Conservation (phyloP, 2,797 vertebrate genomes). For the Crypturellus tataupa region DNA sequence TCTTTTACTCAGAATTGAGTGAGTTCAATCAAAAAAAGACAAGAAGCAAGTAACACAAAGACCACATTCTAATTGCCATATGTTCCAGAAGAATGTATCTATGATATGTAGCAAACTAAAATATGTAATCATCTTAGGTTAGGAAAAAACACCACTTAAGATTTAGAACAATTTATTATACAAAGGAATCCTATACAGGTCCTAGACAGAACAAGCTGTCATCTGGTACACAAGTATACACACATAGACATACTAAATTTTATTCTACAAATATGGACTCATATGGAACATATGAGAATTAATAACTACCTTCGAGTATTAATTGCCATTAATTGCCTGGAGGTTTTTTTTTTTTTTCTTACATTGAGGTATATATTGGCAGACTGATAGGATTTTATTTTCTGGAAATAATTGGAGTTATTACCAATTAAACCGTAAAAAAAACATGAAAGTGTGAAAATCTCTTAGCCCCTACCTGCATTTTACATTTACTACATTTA, state of each 20-base stretch:
- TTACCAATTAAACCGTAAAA: no score
- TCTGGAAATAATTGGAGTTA: no score
- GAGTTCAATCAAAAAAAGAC: not conserved
- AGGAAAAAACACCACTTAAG: conserved; percentile 8
- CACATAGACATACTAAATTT: not conserved
- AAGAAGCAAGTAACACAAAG: not conserved
- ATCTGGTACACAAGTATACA: not conserved
- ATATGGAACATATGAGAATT: not conserved
- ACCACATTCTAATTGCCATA: not conserved
- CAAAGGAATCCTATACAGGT: not conserved
- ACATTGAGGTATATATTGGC: not conserved
- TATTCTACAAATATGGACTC: not conserved
- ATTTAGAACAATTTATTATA: conserved; percentile 6
- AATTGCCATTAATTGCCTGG: not conserved
- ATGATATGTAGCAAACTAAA: not conserved
- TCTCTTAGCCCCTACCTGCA: not conserved
- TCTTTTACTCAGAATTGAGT: not conserved
- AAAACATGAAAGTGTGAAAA: not conserved
- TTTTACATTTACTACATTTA: not conserved
- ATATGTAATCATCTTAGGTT: not conserved
- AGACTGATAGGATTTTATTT: not conserved
- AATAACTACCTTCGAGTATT: not conserved
- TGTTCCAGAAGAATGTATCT: conserved; percentile 6
- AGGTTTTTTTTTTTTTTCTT: not conserved
- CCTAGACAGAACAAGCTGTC: not conserved